Evolutionary conservation across 1,140 invertebrate genomes (phyloP), one percentile per base, ranked within the genome.

Genomic region (Drosophila pruinosa): DNA sequence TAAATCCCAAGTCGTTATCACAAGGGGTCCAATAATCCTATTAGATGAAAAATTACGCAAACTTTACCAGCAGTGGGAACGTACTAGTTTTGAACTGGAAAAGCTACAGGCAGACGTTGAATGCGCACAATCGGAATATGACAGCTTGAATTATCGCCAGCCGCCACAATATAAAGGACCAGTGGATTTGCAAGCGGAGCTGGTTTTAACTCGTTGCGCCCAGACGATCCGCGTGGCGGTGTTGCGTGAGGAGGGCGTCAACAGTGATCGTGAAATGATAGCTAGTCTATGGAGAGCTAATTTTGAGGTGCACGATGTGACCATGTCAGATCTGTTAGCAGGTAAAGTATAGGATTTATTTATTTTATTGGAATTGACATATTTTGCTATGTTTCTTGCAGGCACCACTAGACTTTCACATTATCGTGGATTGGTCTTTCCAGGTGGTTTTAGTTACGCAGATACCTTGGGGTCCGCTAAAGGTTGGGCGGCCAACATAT

Each of bases 371-470:
- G 3, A 8, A 8, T 53, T 12, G 1, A 5, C 14, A 3, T 15
- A 41, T 31, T 10, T 6, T 45, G 3, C n/a, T 19, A 10, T 14
- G 5, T 3, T 28, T 22, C 12, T 6, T 31, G n/a, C 22, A 90
- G 89, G 89, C 1, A 47, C 43, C 65, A 92, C 96, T 3, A 94
- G 93, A 1, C 91, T 99, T 5, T 95, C 97, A 57, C 90, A 93
- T 10, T 99, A 99, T 92, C 93, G 95, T 70, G 98, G 98, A 3
- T 78, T 99, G 8, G 94, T 98, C 26, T 99, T 99, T 86, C 98
- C 98, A 2, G 98, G 98, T 36, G 98, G 98, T 10, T 99, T 99
- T 90, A 99, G 98, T 92, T 99, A 99, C 92, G 98, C 97, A 28
- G 98, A 99, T 93, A 98, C 99, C 1, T 92, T 99, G 28, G 98